These are phyloP conservation scores for Mungos mungo DNA, from an alignment of 2,113 vertebrate genomes.

Conservation along the genomic window DNA sequence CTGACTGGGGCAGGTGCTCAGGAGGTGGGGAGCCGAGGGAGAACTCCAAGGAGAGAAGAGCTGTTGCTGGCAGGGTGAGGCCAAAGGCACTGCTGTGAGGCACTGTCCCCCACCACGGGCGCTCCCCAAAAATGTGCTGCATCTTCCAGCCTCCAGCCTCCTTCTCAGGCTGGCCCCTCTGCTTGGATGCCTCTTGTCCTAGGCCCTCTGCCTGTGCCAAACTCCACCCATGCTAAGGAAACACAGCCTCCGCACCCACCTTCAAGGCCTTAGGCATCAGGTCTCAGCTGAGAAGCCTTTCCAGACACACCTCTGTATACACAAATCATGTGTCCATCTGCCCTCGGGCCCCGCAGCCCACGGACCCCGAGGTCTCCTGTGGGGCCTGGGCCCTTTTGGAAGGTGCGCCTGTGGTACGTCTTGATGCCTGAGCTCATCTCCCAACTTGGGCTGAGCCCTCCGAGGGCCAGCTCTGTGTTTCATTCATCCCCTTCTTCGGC, in stretches of 20 bases:
- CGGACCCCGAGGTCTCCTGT: background rate
- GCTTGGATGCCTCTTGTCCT: background rate
- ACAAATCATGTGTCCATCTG: background rate
- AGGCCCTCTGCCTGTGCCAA: background rate
- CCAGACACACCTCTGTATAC: background rate
- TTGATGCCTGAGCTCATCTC: background rate
- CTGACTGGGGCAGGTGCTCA: slow-evolving; percentile 2
- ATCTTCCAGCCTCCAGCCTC: background rate
- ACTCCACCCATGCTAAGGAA: background rate
- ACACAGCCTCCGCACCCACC: background rate
- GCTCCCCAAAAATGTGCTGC: background rate
- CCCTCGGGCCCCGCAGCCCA: background rate
- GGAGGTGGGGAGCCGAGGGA: background rate
- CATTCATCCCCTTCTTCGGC: background rate
- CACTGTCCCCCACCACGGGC: background rate
- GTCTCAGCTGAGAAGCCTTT: background rate
- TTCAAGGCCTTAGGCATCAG: background rate
- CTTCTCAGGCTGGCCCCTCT: background rate
- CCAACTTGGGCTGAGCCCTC: background rate
- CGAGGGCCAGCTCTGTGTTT: background rate
- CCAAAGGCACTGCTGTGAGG: slow-evolving; percentile 65
- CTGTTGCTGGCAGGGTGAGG: background rate
- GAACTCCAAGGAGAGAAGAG: background rate
- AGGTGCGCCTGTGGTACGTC: background rate
- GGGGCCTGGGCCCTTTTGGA: background rate